These are phyloP conservation scores for Apocrypta bakeri DNA, from an alignment of 1,140 invertebrate genomes.

Conservation along the genomic window DNA sequence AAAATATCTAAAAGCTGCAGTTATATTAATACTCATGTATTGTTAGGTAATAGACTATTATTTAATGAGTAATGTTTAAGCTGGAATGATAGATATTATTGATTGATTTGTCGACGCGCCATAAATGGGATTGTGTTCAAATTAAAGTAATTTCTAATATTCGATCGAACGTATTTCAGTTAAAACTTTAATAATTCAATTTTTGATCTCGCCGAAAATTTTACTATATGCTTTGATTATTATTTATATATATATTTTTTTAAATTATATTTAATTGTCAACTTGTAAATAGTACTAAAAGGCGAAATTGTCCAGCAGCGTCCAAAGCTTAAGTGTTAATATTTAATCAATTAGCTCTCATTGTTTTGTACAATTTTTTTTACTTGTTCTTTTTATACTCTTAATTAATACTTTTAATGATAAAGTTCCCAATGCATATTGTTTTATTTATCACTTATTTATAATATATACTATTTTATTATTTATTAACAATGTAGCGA, in stretches of 20 bases:
- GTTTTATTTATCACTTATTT: conserved; percentile 44
- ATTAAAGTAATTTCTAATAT: neutral
- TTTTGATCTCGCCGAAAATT: neutral
- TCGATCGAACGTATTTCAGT: no score
- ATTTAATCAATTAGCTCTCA: conserved; percentile 12
- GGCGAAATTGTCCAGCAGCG: conserved; percentile 51
- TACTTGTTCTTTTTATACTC: conserved; percentile 20
- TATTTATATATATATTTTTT: no score
- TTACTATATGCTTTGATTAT: neutral
- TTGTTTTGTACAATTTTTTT: conserved; percentile 32
- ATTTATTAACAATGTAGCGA: conserved; percentile 46
- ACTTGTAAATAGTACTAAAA: conserved; percentile 38
- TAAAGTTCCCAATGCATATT: conserved; percentile 19
- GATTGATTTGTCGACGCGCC: neutral
- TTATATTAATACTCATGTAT: neutral
- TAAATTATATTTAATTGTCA: conserved; percentile 4
- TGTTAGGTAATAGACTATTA: neutral
- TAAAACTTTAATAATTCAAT: no score
- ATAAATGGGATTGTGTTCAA: neutral
- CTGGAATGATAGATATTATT: conserved; percentile 11
- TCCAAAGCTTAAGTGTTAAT: conserved; percentile 38
- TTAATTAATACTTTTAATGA: conserved; percentile 24
- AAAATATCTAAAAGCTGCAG: neutral
- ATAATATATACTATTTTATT: conserved; percentile 44
- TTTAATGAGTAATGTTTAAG: conserved; percentile 14